Evolutionary conservation across 1,140 invertebrate genomes (phyloP), one percentile per base, ranked within the genome.

Genomic region (Euura saliciscinereae): DNA sequence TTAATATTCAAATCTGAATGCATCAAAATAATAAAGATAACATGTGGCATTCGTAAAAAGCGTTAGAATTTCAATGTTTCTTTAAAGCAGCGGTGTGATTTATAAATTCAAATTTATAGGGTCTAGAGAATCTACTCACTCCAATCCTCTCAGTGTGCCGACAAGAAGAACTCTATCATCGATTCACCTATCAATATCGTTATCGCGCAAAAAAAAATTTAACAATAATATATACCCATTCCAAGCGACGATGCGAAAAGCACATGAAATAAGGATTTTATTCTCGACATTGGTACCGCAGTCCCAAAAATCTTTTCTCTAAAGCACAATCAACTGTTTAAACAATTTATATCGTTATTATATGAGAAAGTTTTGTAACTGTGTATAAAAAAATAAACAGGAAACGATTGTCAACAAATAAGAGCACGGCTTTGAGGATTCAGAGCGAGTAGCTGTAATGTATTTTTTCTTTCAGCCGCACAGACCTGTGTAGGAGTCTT

Each of bases 401-500:
- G n/a, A 10, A 68, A 68, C 10, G 43, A 68, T 59, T 6, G 6
- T 59, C 11, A 28, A 66, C 43, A 67, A 43, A 74, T 59, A 71
- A 75, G 71, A 71, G 65, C 66, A 75, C 66, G 66, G 66, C 43
- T 13, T 67, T 10, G 66, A 67, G 66, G 66, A 67, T 67, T 42
- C 42, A 70, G 75, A 77, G 46, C 7, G 70, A 69, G 44, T 73
- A 70, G 46, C 64, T 11, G 43, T 45, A 46, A 46, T 11, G 44
- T 69, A 46, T 13, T 74, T 28, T 28, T 28, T 28, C 28, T 28
- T 82, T 88, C 88, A 89, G 81, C 86, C 84, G 88, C 85, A 90
- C 89, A 89, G 88, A 91, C 90, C 90, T 91, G 90, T 91, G 78
- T 89, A 91, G 82, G 83, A 85, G 87, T 90, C 89, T 84, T 90